These are phyloP conservation scores for Ceratina australensis DNA, from an alignment of 1,140 invertebrate species.

Conservation along the genomic window DNA sequence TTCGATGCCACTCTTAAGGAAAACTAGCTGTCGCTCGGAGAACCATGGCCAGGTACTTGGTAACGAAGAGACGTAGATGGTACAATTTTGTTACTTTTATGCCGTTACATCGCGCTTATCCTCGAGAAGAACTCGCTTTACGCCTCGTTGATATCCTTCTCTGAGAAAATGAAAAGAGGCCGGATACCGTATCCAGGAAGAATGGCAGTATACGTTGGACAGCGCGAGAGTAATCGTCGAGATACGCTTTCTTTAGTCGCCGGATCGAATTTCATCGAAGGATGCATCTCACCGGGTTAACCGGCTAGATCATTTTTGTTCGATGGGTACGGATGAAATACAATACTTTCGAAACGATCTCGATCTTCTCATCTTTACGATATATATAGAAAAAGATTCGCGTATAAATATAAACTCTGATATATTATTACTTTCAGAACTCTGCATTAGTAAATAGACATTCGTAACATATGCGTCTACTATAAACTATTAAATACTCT, in stretches of 20 bases:
- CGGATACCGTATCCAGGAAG: conserved; percentile 37
- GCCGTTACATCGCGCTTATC: conserved; percentile 34
- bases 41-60: conserved; percentile 72
- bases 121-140: conserved; percentile 33
- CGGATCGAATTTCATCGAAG: conserved; percentile 1
- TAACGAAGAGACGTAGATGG: conserved; percentile 67
- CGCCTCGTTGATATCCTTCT: conserved; percentile 12
- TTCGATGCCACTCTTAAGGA: conserved; percentile 41
- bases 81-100: conserved; percentile 60
- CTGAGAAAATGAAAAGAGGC: conserved; percentile 32
- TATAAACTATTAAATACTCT: conserved; percentile 66
- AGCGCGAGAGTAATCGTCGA: conserved; percentile 39
- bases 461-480: conserved; percentile 41
- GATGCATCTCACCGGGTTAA: too few relatives aligned
- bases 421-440: conserved; percentile 30
- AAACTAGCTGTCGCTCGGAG: conserved; percentile 62
- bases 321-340: conserved; percentile 33
- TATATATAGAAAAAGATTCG: conserved; percentile 21
- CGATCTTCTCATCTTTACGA: too few relatives aligned
- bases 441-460: conserved; percentile 47
- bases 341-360: conserved; percentile 20
- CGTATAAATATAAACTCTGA: conserved; percentile 44
- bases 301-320: too few relatives aligned
- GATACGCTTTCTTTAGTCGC: conserved; percentile 15
- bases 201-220: conserved; percentile 59